Evolutionary conservation across 2,113 vertebrate genomes (phyloP), one percentile per base, ranked within the genome.

Genomic region (Colius striatus): DNA sequence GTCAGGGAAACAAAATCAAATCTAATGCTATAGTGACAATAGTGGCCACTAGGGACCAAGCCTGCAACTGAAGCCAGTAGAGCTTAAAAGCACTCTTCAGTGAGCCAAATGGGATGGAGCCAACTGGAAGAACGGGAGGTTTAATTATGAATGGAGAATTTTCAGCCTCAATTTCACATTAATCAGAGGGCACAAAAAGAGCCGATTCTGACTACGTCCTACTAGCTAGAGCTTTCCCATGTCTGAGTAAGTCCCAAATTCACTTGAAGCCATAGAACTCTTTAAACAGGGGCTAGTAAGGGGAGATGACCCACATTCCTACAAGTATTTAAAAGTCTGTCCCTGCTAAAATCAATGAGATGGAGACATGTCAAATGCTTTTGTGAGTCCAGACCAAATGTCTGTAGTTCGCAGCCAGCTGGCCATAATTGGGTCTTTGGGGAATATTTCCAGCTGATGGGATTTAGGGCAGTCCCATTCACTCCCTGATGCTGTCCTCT

Each of bases 401-500:
- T 83, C 72, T 92, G 84, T 94, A 92, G 88, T 80, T 92, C 71
- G 48, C 55, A 90, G 89, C 86, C 95, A 97, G 95, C 94, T 95
- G 90, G 71, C 74, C 78, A 41, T 90, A 80, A 91, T 90, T 84
- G 32, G 68, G 60, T 96, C 87, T 90, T 77, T 63, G 68, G 94
- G 85, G 79, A 88, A 71, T 92, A 48, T 96, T 97, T 95, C 91
- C 94, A 97, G 82, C 75, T 90, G 87, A 85, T 95, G 90, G 83
- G 91, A 95, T 94, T 93, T 90, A 90, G 75, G 65, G 61, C 84
- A 93, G 36, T 48, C 51, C 36, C 65, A 71, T 77, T 90, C 63
- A 38, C 15, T 93, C 72, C 53, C 67, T 81, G 43, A 20, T 80
- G 34, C 30, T 71, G 51, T 88, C 71, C 70, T 87, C 53, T 91